Percentiles rank a stretch among this genome's conserved stretches.
Conservation (phyloP, 2,888 invertebrate species). For the Clanis bilineata region DNA sequence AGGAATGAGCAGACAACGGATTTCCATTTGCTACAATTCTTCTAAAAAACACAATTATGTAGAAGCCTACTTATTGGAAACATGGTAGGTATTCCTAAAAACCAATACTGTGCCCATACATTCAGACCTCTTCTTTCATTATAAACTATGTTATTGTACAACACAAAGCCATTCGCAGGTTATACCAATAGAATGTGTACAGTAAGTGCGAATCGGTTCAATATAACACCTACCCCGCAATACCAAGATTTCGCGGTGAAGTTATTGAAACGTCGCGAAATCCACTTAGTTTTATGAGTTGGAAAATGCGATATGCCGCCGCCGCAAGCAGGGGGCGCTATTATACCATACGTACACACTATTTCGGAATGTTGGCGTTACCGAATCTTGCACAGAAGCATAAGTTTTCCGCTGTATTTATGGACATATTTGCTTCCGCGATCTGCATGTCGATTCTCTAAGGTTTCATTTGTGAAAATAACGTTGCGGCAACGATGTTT, state of each 20-base stretch:
- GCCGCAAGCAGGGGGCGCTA: constrained; percentile 28
- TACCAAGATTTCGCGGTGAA: constrained; percentile 44
- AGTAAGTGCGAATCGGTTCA: neutral
- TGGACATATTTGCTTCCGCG: neutral
- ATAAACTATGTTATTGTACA: neutral
- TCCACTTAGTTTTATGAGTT: constrained; percentile 76
- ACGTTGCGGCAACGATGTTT: no score
- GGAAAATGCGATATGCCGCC: constrained; percentile 68
- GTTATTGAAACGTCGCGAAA: constrained; percentile 74
- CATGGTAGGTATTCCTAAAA: neutral
- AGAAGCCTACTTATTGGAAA: no score
- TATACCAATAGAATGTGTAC: neutral
- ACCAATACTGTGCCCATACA: neutral
- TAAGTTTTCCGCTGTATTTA: neutral
- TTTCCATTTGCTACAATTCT: no score
- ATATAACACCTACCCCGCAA: constrained; percentile 33
- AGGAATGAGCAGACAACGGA: no score
- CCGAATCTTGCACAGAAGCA: neutral
- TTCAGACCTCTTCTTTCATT: neutral
- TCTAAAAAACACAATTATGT: no score
- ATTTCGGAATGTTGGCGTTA: neutral
- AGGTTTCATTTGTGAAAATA: no score
- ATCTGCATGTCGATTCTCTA: neutral
- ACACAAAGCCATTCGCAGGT: neutral
- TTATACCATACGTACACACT: neutral